Percentiles rank a stretch among this genome's conserved stretches.
Conservation (phyloP, 2,888 invertebrate genomes). For the Melikaiella ostensackeni region DNA sequence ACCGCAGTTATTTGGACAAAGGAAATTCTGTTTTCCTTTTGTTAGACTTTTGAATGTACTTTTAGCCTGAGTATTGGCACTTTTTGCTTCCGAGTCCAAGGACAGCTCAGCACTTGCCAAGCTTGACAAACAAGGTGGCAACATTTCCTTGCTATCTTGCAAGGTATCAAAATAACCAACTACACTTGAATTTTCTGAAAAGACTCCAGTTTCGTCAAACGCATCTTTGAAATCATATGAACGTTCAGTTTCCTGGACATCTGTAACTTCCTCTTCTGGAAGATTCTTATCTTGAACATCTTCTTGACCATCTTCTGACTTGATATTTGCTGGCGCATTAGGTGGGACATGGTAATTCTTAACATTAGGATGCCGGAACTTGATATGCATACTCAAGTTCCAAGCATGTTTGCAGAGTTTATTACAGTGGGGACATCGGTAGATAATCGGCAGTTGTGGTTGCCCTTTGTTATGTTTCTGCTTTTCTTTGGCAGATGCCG, state of each 20-base stretch:
- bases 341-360: neutral
- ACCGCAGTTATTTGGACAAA: slow-evolving; percentile 24
- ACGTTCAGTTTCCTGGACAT: neutral
- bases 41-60: neutral
- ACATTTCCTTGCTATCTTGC: neutral
- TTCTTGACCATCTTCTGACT: neutral
- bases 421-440: slow-evolving; percentile 1
- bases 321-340: neutral
- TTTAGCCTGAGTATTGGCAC: neutral
- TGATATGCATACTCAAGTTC: slow-evolving; percentile 16
- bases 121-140: neutral
- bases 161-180: neutral
- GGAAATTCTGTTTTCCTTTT: neutral
- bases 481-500: neutral
- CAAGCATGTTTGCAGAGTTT: slow-evolving; percentile 22
- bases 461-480: neutral
- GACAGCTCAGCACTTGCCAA: neutral
- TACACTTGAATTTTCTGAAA: neutral
- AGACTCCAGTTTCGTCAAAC: neutral
- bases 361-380: slow-evolving; percentile 25
- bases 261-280: neutral
- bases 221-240: neutral
- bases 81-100: neutral
- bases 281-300: neutral
- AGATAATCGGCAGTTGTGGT: neutral